Base-by-base conservation (phyloP, 2,888 invertebrate genomes). In the Pterostichus niger region DNA sequence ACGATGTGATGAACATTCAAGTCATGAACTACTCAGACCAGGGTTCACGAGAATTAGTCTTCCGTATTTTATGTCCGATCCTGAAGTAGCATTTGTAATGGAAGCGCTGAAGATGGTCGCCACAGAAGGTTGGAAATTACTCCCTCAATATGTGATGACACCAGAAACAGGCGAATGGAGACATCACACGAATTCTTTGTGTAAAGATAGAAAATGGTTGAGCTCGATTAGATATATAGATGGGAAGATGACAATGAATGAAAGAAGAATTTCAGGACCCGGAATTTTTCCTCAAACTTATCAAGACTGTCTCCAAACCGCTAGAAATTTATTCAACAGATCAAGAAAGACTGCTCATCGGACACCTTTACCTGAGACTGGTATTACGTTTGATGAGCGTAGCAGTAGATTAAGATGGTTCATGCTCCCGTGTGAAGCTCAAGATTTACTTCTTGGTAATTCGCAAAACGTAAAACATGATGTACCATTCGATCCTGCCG, bases 101-200 rank as follows among this genome's bases (percentile, higher is more conserved):
- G 95, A 96, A 89, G 96, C 97, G 0, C 90, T 98, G 15, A 94
- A 95, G 89, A 95, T 97, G 94, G 96, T 97, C 0, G 96, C 97
- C 0, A 94, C 96, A 3, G 95, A 97, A 90, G 97, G 95, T 0
- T 97, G 97, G 96, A 96, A 96, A 87, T 92, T 98, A 56, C 89
- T 98, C 78, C 97, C 97, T 0, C 95, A 97, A 89, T 97, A 97
- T 88, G 92, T 94, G 9, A 93, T 97, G n/a, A 96, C 97, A 88
- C 93, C 95, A 5, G 95, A 96, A 88, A 97, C 96, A 0, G 97
- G 96, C 0, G 97, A 97, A 89, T 98, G 97, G 97, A 93, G 95
- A 84, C 97, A 97, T 88, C 94, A 95, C 87, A 93, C 95, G 0
- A 95, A 96, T 88, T 93, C 94, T 71, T 92, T 95, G 5, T 94